Percentiles rank a stretch among this genome's conserved stretches.
phyloP scores from a whole-genome alignment of 2,888 invertebrate species.

The Brachypalpus laphriformis region DNA sequence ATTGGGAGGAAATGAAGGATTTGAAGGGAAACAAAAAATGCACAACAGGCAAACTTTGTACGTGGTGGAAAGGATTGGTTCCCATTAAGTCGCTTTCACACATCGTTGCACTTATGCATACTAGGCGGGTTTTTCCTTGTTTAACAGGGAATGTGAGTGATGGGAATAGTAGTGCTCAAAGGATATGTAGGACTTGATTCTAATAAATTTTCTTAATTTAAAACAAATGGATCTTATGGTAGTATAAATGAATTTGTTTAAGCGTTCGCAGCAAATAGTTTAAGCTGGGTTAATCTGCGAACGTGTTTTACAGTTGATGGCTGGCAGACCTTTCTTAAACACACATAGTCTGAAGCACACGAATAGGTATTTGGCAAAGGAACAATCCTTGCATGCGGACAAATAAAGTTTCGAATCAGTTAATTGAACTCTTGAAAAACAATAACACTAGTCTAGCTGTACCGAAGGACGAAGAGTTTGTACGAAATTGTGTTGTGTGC shows the following conservation, averaged over 20 bases:
- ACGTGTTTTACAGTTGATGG: too few relatives aligned
- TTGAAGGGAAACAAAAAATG: constrained; percentile 16
- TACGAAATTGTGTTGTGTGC: too few relatives aligned
- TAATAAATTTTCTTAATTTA: not conserved
- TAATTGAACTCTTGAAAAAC: too few relatives aligned
- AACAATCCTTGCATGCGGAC: too few relatives aligned
- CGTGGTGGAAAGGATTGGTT: constrained; percentile 9
- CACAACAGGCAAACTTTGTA: constrained; percentile 6
- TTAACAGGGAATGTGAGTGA: not conserved
- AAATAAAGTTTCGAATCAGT: too few relatives aligned
- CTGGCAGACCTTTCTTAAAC: too few relatives aligned
- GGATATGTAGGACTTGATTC: not conserved
- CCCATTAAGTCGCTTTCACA: not conserved
- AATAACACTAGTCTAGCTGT: too few relatives aligned
- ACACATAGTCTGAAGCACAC: too few relatives aligned
- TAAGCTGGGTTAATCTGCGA: not conserved
- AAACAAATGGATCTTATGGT: not conserved
- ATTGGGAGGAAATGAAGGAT: constrained; percentile 32
- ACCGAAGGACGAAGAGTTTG: too few relatives aligned
- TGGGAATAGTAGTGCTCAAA: not conserved
- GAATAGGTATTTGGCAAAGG: too few relatives aligned
- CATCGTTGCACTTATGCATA: constrained; percentile 1
- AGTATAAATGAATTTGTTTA: not conserved
- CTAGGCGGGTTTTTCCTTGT: not conserved
- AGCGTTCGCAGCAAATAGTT: not conserved